These are phyloP conservation scores for Arremon brunneinucha DNA, from an alignment of 2,797 vertebrate species.

Conservation along the genomic window DNA sequence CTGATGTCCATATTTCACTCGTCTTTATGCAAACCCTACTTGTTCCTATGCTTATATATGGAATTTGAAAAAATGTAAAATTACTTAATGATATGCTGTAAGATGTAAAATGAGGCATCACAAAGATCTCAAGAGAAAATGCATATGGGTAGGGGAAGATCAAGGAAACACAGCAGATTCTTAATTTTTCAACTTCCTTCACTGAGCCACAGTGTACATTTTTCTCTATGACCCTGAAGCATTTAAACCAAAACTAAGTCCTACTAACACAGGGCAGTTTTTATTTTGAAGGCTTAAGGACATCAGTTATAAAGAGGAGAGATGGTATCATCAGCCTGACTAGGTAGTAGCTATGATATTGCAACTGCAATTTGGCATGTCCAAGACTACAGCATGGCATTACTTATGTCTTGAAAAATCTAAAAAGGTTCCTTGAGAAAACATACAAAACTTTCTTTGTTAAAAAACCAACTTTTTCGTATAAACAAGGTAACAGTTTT, in stretches of 20 bases:
- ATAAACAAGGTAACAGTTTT: not conserved
- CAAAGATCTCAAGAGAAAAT: not conserved
- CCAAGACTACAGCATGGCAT: not conserved
- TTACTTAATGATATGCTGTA: not conserved
- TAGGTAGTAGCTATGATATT: not conserved
- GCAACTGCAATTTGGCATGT: not conserved
- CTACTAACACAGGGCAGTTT: not conserved
- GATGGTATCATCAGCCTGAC: not conserved
- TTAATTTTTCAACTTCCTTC: not conserved
- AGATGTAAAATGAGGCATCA: not conserved
- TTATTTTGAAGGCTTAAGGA: not conserved
- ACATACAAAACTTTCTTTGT: not conserved
- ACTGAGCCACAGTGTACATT: not conserved
- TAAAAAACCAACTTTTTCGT: not conserved
- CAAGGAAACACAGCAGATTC: not conserved
- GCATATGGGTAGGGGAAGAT: not conserved
- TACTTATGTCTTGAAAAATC: not conserved
- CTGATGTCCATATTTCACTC: not conserved
- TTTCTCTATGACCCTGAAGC: not conserved
- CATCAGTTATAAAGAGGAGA: not conserved
- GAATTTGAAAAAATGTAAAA: not conserved
- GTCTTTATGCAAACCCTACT: not conserved
- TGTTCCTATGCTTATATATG: not conserved
- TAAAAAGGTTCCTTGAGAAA: not conserved
- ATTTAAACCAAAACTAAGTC: not conserved